These are phyloP conservation scores for Drosophila repleta DNA, from an alignment of 1,140 invertebrate species.

Conservation along the genomic window DNA sequence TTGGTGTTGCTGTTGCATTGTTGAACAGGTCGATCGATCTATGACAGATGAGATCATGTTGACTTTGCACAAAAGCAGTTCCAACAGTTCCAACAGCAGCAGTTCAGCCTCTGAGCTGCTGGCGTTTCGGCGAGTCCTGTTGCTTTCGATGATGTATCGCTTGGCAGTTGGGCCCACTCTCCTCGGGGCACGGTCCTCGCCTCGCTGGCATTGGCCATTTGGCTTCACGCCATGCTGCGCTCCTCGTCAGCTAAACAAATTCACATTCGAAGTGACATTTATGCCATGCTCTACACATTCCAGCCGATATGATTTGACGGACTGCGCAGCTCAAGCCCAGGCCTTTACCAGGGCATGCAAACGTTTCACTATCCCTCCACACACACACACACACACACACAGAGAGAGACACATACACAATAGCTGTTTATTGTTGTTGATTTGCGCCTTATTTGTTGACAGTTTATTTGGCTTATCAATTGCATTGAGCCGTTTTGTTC, in stretches of 20 bases:
- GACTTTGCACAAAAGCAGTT: conserved; percentile 72
- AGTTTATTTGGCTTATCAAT: conserved; percentile 78
- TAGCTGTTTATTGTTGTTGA: conserved; percentile 69
- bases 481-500: conserved; percentile 44
- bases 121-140: conserved; percentile 68
- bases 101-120: conserved; percentile 14
- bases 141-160: conserved; percentile 79
- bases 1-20: conserved; percentile 58
- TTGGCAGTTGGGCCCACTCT: conserved; percentile 42
- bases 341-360: conserved; percentile 18
- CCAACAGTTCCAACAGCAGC: conserved; percentile 32
- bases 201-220: conserved; percentile 43
- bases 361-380: conserved; percentile 9
- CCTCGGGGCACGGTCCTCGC: conserved; percentile 37
- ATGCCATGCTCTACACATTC: conserved; percentile 82
- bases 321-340: conserved; percentile 19
- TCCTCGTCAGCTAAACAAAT: conserved; percentile 68
- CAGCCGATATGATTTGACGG: conserved; percentile 75
- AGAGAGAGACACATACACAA: not conserved
- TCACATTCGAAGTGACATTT: conserved; percentile 79
- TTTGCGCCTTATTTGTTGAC: conserved; percentile 80
- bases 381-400: not conserved
- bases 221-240: conserved; percentile 72
- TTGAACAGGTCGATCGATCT: conserved; percentile 82
- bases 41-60: conserved; percentile 82